Conservation (phyloP, 1,140 invertebrate species). For the Camponotus vicinus region DNA sequence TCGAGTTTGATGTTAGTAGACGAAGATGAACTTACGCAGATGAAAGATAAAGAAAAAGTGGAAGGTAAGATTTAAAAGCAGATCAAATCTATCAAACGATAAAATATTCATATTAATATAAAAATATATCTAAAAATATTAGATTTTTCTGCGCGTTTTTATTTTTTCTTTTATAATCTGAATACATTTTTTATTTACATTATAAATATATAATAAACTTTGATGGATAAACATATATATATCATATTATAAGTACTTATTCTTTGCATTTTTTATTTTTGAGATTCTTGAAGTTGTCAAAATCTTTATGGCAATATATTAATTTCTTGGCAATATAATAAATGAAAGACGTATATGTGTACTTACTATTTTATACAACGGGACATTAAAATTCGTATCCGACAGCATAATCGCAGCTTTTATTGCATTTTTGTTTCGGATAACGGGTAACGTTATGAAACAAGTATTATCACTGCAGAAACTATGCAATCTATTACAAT, state of each 20-base stretch:
- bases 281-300: neutral
- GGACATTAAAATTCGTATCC: conserved; percentile 33
- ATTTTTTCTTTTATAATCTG: neutral
- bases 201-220: neutral
- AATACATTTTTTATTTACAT: neutral
- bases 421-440: conserved; percentile 36
- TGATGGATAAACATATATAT: neutral
- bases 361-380: conserved; percentile 37
- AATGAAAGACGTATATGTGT: neutral
- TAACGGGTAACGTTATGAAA: conserved; percentile 47
- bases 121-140: neutral
- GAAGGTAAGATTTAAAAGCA: conserved; percentile 47
- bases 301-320: neutral
- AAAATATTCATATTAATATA: neutral
- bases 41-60: conserved; percentile 62
- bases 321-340: conserved; percentile 4
- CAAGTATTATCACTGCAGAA: conserved; percentile 41
- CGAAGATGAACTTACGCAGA: conserved; percentile 79
- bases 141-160: neutral
- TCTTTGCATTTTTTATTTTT: neutral
- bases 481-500: conserved; percentile 33
- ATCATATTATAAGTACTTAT: neutral
- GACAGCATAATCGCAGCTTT: conserved; percentile 10
- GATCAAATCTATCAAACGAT: neutral
- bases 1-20: conserved; percentile 80